Evolutionary conservation across 2,797 vertebrate species (phyloP), one percentile per base, ranked within the genome.

Genomic region (Pogoniulus pusillus): DNA sequence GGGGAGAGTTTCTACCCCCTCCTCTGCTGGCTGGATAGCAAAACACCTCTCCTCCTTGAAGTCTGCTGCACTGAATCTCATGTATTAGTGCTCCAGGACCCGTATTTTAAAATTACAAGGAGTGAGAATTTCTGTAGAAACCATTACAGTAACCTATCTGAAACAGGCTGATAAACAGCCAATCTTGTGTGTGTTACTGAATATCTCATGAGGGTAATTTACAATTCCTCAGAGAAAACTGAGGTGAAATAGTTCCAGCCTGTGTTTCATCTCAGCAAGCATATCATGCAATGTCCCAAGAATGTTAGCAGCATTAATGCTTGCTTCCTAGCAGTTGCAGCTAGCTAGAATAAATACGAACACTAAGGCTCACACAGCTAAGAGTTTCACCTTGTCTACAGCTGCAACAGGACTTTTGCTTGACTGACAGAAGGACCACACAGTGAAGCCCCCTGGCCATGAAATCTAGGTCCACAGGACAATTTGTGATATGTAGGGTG

Each of bases 61-160:
- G 27, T 23, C 43, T 70, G 43, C 43, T 78, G 14, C 55, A 59
- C 18, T 72, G 43, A 82, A 82, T 62, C 35, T 74, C 78, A 30
- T 51, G 69, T 90, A 90, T 35, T 74, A 59, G 51, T 84, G 65
- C 32, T 84, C 49, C 64, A 76, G 77, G 81, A 65, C 41, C 19
- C 6, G 0, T 73, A 90, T 88, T 90, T 86, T 91, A 91, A 95
- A 95, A 88, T 93, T 92, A 85, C 72, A 88, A 86, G 91, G 69
- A 86, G 75, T 71, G 88, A 95, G 77, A 95, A 75, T 55, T 89
- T 87, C 93, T 95, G 92, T 76, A 78, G 82, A 95, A 95, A 81
- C 53, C 87, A 91, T 94, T 95, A 80, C 32, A 62, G 35, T 75
- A 78, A 82, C 35, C 51, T 37, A 51, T 63, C 83, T 87, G 78